These are phyloP conservation scores for Galerucella pusilla DNA, from an alignment of 2,888 invertebrate species.

Conservation along the genomic window DNA sequence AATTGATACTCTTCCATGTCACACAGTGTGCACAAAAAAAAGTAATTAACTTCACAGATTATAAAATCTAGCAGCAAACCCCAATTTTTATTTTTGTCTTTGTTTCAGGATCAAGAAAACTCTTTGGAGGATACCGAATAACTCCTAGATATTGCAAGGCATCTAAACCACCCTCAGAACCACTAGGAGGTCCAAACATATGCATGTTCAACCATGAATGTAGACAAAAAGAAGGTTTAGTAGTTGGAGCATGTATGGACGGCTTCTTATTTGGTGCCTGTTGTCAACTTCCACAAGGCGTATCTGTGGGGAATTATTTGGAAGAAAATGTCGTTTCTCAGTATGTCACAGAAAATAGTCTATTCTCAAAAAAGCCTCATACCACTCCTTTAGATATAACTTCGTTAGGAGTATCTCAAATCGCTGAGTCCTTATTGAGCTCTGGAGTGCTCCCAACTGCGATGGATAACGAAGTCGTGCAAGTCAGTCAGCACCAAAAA, in stretches of 20 bases:
- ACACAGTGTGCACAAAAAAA: too few relatives aligned
- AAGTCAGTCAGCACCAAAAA: constrained; percentile 54
- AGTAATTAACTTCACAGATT: too few relatives aligned
- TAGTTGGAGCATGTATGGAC: constrained; percentile 92
- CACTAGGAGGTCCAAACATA: constrained; percentile 74
- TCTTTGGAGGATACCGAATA: constrained; percentile 89
- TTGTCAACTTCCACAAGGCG: constrained; percentile 76
- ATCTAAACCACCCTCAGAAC: constrained; percentile 70
- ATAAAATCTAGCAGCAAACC: too few relatives aligned
- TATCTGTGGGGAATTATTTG: constrained; percentile 45
- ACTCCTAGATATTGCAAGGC: constrained; percentile 85
- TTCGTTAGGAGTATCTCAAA: constrained; percentile 70
- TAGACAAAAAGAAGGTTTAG: constrained; percentile 79
- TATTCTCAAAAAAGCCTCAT: constrained; percentile 49
- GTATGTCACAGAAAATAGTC: constrained; percentile 42
- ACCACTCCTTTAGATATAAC: constrained; percentile 65
- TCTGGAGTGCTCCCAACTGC: constrained; percentile 59
- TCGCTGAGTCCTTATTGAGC: constrained; percentile 68
- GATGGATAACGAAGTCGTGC: constrained; percentile 60
- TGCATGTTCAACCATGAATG: constrained; percentile 97
- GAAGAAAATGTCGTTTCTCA: constrained; percentile 43
- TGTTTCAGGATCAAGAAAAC: constrained; percentile 71
- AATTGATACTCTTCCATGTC: too few relatives aligned
- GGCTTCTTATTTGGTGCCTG: constrained; percentile 93
- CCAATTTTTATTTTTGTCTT: constrained; percentile 24